A percentile compares a stretch with the other conserved stretches of the same genome.
phyloP scores from a whole-genome alignment of 2,113 vertebrate species.

The Sinocyclocheilus rhinocerous region DNA sequence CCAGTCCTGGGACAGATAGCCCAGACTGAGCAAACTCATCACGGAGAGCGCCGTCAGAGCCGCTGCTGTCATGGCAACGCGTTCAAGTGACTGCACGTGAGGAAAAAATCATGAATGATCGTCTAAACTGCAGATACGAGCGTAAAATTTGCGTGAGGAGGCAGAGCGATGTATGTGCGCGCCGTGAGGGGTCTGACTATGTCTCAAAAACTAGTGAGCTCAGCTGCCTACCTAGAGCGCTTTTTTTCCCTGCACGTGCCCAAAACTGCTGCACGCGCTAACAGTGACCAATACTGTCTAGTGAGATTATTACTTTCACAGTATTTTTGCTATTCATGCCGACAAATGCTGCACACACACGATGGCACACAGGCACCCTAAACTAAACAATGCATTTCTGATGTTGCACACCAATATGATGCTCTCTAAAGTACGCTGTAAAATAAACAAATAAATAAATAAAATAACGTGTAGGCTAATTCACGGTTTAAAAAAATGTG shows the following conservation, averaged over 20 bases:
- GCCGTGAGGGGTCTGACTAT: background rate
- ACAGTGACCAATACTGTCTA: background rate
- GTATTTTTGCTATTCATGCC: no score
- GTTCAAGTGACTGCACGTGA: background rate
- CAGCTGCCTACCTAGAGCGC: background rate
- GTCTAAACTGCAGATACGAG: background rate
- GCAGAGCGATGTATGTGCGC: background rate
- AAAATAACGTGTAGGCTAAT: no score
- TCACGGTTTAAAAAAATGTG: no score
- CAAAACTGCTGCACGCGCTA: background rate
- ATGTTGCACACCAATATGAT: no score
- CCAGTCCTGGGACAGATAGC: conserved; percentile 94
- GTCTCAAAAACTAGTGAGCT: background rate
- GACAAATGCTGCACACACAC: no score
- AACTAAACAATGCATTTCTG: no score
- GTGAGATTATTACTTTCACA: background rate
- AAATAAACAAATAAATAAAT: no score
- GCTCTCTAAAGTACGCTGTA: no score
- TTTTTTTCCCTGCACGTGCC: background rate
- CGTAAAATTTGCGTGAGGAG: background rate
- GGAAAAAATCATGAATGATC: background rate
- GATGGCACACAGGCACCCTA: no score
- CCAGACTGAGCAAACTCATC: conserved; percentile 91
- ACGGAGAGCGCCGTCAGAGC: conserved; percentile 89
- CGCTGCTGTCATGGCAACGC: conserved; percentile 79